These are phyloP conservation scores for Globodera ellingtonae DNA, from an alignment of 1,140 invertebrate species.

Conservation along the genomic window DNA sequence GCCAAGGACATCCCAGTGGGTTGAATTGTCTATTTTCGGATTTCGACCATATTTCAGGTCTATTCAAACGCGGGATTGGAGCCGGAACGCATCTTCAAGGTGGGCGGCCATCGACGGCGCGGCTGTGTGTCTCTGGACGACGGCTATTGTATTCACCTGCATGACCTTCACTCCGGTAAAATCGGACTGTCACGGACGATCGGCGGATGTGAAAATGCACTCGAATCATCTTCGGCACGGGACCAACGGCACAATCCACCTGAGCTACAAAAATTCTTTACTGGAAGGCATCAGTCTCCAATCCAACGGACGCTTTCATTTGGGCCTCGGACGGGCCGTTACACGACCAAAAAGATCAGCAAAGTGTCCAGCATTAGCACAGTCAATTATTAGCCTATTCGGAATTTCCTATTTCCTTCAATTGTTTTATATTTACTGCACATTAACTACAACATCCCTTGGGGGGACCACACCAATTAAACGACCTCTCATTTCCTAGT, in stretches of 20 bases:
- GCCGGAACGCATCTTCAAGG: slow-evolving; percentile 53
- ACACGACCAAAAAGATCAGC: slow-evolving; percentile 18
- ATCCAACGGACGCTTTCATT: slow-evolving; percentile 23
- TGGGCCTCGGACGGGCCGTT: slow-evolving; percentile 17
- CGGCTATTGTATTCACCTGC: slow-evolving; percentile 54
- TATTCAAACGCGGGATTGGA: slow-evolving; percentile 52
- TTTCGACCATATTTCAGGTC: slow-evolving; percentile 44
- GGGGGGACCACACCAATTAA: too few species aligned
- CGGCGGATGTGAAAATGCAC: neutral
- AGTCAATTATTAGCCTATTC: neutral
- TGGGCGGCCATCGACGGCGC: slow-evolving; percentile 49
- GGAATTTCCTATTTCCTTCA: neutral
- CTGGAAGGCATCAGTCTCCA: neutral
- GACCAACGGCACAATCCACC: neutral
- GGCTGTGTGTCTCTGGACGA: slow-evolving; percentile 53
- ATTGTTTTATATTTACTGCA: too few species aligned
- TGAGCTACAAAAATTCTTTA: neutral
- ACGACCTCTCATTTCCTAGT: neutral
- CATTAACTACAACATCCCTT: too few species aligned
- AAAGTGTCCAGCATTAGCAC: slow-evolving; percentile 8
- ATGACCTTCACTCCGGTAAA: slow-evolving; percentile 50
- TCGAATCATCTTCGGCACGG: neutral
- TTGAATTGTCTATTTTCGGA: neutral
- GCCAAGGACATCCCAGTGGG: slow-evolving; percentile 47
- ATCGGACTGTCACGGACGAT: neutral